Evolutionary conservation across 2,797 vertebrate genomes (phyloP).

Genomic region (Mormyrops attenuatus): DNA sequence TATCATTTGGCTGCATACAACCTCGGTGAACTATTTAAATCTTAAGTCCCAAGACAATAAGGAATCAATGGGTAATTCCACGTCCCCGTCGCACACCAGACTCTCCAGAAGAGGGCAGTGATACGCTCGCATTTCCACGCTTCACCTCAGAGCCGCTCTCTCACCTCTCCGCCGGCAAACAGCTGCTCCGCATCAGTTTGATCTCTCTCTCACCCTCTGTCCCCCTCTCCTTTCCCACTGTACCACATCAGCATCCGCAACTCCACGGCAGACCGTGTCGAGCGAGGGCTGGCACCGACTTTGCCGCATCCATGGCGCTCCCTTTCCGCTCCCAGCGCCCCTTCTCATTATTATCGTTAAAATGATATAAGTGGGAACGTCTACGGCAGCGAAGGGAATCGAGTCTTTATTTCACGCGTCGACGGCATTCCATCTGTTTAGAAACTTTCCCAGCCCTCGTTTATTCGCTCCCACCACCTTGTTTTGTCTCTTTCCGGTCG

Average conservation of each 20-base stretch:
- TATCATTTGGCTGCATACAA: neutral
- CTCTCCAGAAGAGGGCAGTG: constrained; percentile 46
- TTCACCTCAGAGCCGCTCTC: neutral
- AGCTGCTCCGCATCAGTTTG: constrained; percentile 21
- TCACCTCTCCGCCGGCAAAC: constrained; percentile 15
- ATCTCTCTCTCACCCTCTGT: constrained; percentile 18
- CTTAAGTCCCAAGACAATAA: neutral
- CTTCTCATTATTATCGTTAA: constrained; percentile 29
- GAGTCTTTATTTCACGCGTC: constrained; percentile 3
- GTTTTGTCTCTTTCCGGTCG: neutral
- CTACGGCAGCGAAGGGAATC: constrained; percentile 11
- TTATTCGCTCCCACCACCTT: constrained; percentile 12
- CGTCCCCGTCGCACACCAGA: constrained; percentile 5
- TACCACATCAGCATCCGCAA: constrained; percentile 26
- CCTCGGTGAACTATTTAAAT: neutral
- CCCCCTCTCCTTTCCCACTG: constrained; percentile 12
- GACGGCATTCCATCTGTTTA: constrained; percentile 30
- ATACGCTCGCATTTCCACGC: constrained; percentile 22
- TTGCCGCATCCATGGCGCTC: constrained; percentile 45
- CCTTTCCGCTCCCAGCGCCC: constrained; percentile 30
- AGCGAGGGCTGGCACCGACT: constrained; percentile 26
- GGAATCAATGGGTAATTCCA: constrained; percentile 1
- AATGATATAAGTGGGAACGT: constrained; percentile 37
- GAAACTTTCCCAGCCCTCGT: constrained; percentile 39
- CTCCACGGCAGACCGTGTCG: constrained; percentile 6